Percentiles rank a stretch among this genome's conserved stretches.
These are phyloP conservation scores for Onychomys arenicola DNA, from an alignment of 2,797 vertebrate genomes.

Conservation along the genomic window DNA sequence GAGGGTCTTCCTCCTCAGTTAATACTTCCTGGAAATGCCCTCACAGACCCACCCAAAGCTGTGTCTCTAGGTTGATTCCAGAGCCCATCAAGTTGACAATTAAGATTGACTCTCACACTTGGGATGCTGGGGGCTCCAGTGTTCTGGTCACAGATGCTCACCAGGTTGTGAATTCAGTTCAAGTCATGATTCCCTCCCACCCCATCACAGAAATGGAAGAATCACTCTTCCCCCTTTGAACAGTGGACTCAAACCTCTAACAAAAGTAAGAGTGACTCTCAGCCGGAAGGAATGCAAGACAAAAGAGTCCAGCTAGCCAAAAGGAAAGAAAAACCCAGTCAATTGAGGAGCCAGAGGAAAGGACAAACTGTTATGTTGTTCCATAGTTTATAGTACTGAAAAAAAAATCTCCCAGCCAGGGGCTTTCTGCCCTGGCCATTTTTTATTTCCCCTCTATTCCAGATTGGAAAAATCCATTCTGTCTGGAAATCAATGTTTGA, in stretches of 20 bases:
- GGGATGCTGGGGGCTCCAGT: background rate
- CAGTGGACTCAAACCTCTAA: background rate
- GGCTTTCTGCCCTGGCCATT: background rate
- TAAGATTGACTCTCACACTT: background rate
- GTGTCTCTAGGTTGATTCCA: background rate
- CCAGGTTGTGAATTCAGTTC: background rate
- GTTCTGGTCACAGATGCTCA: background rate
- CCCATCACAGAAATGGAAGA: background rate
- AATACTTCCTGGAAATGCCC: background rate
- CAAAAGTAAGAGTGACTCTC: background rate
- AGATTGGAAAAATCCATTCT: conserved; percentile 34
- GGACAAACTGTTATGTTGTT: background rate
- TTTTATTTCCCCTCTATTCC: background rate
- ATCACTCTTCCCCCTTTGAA: background rate
- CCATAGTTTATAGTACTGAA: background rate
- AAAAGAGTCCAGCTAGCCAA: background rate
- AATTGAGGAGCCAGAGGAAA: background rate
- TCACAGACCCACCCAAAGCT: background rate
- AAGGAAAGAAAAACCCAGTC: background rate
- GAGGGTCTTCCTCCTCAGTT: background rate
- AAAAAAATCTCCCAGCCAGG: background rate
- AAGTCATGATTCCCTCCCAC: background rate
- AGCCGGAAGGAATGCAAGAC: background rate
- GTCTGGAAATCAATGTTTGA: conserved; percentile 48
- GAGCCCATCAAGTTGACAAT: background rate